Evolutionary conservation across 1,140 invertebrate species (phyloP).

Genomic region (Apocrypta bakeri): DNA sequence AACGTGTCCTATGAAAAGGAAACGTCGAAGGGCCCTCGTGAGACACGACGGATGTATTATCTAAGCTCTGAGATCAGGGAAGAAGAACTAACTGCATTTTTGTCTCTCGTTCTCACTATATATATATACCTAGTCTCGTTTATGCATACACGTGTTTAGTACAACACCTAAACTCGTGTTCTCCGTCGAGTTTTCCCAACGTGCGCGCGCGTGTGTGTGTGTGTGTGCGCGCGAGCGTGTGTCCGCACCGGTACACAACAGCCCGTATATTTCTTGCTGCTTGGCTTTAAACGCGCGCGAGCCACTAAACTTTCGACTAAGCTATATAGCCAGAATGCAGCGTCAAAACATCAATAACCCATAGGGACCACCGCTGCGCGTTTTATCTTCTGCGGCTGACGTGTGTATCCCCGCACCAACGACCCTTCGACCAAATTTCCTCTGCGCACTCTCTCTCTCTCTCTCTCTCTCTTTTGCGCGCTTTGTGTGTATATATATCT

Average conservation of each 20-base stretch:
- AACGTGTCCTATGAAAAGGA: neutral
- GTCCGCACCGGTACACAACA: too few relatives aligned
- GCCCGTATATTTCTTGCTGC: neutral
- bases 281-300: neutral
- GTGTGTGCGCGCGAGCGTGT: neutral
- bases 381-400: slow-evolving; percentile 38
- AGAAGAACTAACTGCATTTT: neutral
- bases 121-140: too few relatives aligned
- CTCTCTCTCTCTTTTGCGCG: too few relatives aligned
- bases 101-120: neutral
- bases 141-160: too few relatives aligned
- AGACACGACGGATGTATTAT: neutral
- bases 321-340: neutral
- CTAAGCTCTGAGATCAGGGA: neutral
- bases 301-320: neutral
- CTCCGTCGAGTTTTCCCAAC: neutral
- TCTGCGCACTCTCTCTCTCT: neutral
- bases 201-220: neutral
- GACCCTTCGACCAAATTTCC: neutral
- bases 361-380: neutral
- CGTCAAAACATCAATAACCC: slow-evolving; percentile 43
- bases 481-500: neutral
- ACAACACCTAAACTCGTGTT: neutral
- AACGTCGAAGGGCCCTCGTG: slow-evolving; percentile 1
- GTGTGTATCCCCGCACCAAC: neutral